phyloP scores from a whole-genome alignment of 1,140 invertebrate genomes.

The Panagrolaimus sp. region DNA sequence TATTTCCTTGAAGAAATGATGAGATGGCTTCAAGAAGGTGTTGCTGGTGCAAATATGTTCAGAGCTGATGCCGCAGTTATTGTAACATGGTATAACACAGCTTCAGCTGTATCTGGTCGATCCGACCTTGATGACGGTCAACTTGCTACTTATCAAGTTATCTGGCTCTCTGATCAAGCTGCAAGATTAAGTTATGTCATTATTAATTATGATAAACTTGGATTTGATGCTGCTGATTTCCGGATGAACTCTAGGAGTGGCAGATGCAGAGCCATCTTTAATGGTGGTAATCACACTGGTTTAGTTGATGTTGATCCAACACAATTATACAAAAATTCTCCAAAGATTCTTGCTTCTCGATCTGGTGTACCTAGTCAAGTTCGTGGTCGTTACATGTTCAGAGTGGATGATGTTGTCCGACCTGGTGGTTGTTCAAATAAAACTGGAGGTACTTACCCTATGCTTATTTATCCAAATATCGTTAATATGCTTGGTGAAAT shows the following conservation, averaged over 20 bases:
- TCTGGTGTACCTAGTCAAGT: constrained; percentile 59
- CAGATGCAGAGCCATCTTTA: constrained; percentile 53
- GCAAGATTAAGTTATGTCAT: constrained; percentile 48
- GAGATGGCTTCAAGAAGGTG: constrained; percentile 57
- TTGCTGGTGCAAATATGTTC: constrained; percentile 56
- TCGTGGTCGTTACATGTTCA: constrained; percentile 58
- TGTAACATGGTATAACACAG: constrained; percentile 59
- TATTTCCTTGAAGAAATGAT: constrained; percentile 59
- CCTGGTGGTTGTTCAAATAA: constrained; percentile 59
- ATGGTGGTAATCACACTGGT: constrained; percentile 59
- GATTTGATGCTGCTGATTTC: constrained; percentile 50
- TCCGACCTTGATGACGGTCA: constrained; percentile 58
- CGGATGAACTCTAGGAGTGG: constrained; percentile 44
- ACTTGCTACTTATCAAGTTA: constrained; percentile 55
- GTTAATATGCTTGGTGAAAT: constrained; percentile 59
- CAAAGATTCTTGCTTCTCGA: constrained; percentile 55
- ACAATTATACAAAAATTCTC: constrained; percentile 57
- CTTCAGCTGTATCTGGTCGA: constrained; percentile 56
- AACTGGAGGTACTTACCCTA: constrained; percentile 49
- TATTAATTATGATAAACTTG: constrained; percentile 51
- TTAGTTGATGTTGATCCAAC: constrained; percentile 57
- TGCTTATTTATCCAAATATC: constrained; percentile 59
- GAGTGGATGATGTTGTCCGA: constrained; percentile 58
- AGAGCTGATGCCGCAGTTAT: constrained; percentile 57
- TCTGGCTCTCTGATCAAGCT: constrained; percentile 46